These are phyloP conservation scores for Patagioenas fasciata DNA, from an alignment of 2,113 vertebrate genomes.

Conservation along the genomic window DNA sequence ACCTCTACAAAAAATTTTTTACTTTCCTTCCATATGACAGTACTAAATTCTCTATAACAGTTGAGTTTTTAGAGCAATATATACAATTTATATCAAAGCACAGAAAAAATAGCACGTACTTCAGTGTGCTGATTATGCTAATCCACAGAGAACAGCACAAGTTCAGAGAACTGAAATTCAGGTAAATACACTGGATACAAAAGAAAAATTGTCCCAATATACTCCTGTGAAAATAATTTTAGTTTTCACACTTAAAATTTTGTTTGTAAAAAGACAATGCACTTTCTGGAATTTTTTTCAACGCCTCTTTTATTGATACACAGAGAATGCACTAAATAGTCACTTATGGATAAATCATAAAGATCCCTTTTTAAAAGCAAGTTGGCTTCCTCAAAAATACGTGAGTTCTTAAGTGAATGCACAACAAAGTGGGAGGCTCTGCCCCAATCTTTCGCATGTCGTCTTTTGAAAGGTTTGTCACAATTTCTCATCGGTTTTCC, in stretches of 20 bases:
- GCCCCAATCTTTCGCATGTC: not conserved
- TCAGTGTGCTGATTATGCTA: not conserved
- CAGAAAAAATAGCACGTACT: not conserved
- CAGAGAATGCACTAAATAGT: not conserved
- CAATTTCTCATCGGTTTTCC: not conserved
- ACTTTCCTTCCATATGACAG: not conserved
- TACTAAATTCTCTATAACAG: not conserved
- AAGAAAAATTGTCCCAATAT: not conserved
- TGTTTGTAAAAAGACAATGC: not conserved
- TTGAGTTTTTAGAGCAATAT: not conserved
- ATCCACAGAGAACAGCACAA: not conserved
- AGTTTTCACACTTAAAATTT: not conserved
- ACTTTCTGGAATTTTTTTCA: not conserved
- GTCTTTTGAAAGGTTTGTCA: not conserved
- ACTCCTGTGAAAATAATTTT: not conserved
- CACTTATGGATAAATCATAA: not conserved
- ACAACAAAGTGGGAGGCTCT: not conserved
- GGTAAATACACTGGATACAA: not conserved
- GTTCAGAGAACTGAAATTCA: not conserved
- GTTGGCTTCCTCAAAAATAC: not conserved
- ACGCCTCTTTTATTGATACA: not conserved
- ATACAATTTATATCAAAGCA: not conserved
- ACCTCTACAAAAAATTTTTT: not conserved
- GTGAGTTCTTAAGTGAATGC: not conserved
- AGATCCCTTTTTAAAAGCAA: not conserved